phyloP scores from a whole-genome alignment of 2,888 invertebrate genomes.

The Drepanosiphum platanoidis region DNA sequence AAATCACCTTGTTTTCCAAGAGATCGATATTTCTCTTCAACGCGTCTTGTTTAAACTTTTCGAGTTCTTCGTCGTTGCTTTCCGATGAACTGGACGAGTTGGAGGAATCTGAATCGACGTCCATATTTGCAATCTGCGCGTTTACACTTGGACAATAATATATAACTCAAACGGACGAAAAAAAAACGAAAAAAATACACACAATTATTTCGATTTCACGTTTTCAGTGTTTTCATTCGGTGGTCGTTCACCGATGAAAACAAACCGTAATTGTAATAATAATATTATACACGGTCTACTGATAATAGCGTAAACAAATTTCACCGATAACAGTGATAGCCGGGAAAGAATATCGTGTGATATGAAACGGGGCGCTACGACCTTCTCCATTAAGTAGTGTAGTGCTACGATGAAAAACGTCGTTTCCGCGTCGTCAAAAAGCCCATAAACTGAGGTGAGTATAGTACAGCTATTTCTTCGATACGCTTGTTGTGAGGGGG shows the following conservation, averaged over 20 bases:
- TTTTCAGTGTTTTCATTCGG: too few relatives aligned
- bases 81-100: conserved; percentile 21
- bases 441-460: too few relatives aligned
- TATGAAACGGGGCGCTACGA: neutral
- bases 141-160: neutral
- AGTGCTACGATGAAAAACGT: neutral
- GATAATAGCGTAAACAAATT: neutral
- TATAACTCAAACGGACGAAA: conserved; percentile 7
- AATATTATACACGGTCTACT: neutral
- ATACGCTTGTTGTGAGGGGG: too few relatives aligned
- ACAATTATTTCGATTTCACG: neutral
- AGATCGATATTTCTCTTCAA: conserved; percentile 47
- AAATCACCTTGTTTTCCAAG: conserved; percentile 60
- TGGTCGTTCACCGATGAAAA: neutral
- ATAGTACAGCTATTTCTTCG: too few relatives aligned
- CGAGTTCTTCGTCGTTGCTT: conserved; percentile 48
- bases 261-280: neutral
- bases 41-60: conserved; percentile 53
- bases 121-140: conserved; percentile 6
- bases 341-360: neutral
- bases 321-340: neutral
- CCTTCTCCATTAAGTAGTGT: neutral
- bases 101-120: conserved; percentile 41
- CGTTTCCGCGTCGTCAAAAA: neutral
- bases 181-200: neutral